Evolutionary conservation across 1,140 invertebrate genomes (phyloP).

Genomic region (Brachystomella parvula): DNA sequence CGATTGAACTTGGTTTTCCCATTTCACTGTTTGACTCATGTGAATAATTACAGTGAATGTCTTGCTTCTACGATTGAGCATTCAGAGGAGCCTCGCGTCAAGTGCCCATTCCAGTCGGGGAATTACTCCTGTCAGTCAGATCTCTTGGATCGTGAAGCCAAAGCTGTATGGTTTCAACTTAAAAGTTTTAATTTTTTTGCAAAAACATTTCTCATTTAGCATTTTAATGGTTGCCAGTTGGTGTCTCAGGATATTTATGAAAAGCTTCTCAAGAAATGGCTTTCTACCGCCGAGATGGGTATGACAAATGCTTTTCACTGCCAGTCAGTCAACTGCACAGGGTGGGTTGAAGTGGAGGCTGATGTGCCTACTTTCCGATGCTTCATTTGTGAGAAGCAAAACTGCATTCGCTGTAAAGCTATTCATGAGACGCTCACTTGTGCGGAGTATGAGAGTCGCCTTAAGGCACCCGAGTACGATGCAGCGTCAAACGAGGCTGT

Average conservation of each 20-base stretch:
- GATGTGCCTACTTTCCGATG: conserved; percentile 77
- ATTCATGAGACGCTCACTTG: conserved; percentile 77
- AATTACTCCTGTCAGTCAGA: conserved; percentile 45
- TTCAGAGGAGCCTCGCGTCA: conserved; percentile 46
- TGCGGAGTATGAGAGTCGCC: conserved; percentile 69
- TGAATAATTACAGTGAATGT: conserved; percentile 43
- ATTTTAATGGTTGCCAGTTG: conserved; percentile 43
- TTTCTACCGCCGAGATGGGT: conserved; percentile 71
- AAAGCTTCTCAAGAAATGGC: conserved; percentile 51
- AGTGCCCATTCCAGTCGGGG: conserved; percentile 48
- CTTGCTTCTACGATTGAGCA: conserved; percentile 44
- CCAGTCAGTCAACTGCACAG: conserved; percentile 75
- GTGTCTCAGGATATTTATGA: conserved; percentile 45
- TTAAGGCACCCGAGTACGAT: conserved; percentile 41
- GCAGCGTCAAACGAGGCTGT: conserved; percentile 15
- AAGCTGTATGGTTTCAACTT: conserved; percentile 48
- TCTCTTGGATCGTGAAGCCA: conserved; percentile 49
- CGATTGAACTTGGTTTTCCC: too few species aligned
- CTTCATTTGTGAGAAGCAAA: conserved; percentile 67
- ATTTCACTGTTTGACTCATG: neutral
- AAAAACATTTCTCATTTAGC: too few species aligned
- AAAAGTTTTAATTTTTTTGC: too few species aligned
- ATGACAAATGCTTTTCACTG: conserved; percentile 81
- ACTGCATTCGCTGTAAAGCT: conserved; percentile 82
- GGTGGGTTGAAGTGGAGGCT: conserved; percentile 60